These are phyloP conservation scores for Cyanoramphus novaezelandiae DNA, from an alignment of 2,113 vertebrate species.

Conservation along the genomic window DNA sequence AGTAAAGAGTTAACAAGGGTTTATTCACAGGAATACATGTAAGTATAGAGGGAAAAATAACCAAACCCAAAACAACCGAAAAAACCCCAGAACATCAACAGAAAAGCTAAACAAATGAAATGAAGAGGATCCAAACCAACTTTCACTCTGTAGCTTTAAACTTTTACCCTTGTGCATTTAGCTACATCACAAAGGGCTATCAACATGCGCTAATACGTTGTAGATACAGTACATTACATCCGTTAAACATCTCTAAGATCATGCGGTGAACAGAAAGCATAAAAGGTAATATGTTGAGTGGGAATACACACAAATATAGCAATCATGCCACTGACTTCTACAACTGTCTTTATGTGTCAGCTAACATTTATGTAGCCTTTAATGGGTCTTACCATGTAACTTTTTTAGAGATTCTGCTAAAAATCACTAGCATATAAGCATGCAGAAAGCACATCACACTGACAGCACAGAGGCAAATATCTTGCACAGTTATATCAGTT, in stretches of 20 bases:
- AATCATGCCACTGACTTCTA: constrained; percentile 80
- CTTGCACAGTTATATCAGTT: constrained; percentile 85
- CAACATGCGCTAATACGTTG: constrained; percentile 90
- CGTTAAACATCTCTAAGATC: constrained; percentile 86
- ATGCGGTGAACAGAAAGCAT: constrained; percentile 86
- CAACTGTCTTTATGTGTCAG: constrained; percentile 78
- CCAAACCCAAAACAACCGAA: neutral
- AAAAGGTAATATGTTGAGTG: constrained; percentile 71
- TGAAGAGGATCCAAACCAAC: constrained; percentile 82
- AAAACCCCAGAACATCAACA: constrained; percentile 46
- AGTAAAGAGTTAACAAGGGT: constrained; percentile 80
- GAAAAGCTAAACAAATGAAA: constrained; percentile 86
- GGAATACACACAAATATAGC: constrained; percentile 84
- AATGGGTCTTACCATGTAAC: constrained; percentile 78
- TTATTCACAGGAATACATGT: constrained; percentile 86
- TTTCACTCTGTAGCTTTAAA: constrained; percentile 80
- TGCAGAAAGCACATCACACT: constrained; percentile 89
- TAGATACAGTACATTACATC: constrained; percentile 88
- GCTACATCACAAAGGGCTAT: constrained; percentile 89
- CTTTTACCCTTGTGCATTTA: constrained; percentile 78
- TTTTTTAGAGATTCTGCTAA: constrained; percentile 79
- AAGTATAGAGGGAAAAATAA: constrained; percentile 56
- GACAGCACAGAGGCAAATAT: constrained; percentile 86
- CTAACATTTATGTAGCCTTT: constrained; percentile 83
- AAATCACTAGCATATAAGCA: constrained; percentile 84